phyloP scores from a whole-genome alignment of 92 coral and sea anemone genomes.

The Umimayanthus chanpuru region DNA sequence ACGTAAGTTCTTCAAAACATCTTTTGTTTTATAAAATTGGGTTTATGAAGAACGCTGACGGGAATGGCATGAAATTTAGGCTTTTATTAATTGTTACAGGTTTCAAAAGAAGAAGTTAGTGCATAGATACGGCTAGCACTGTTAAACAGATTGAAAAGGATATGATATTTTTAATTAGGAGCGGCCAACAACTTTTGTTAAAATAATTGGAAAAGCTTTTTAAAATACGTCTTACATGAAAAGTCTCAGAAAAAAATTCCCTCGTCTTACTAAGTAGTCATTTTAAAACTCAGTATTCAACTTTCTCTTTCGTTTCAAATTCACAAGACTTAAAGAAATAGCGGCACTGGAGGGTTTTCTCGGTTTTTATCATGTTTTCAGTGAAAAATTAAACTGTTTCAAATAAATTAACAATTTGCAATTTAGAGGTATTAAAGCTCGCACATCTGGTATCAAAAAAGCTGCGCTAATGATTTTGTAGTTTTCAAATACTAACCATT shows the following conservation, averaged over 20 bases:
- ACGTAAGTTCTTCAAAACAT: slow-evolving; percentile 6
- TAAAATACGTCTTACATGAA: too few species aligned
- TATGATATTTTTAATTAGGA: too few species aligned
- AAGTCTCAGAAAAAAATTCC: too few species aligned
- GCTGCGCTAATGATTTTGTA: background rate
- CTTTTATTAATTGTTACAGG: background rate
- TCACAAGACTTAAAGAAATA: background rate
- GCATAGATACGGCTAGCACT: background rate
- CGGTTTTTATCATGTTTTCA: background rate
- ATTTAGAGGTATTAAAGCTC: background rate
- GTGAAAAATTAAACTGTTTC: background rate
- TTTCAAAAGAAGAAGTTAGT: too few species aligned
- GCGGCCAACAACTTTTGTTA: background rate
- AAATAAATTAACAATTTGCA: too few species aligned
- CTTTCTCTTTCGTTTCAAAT: too few species aligned
- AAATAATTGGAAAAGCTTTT: too few species aligned
- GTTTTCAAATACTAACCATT: background rate
- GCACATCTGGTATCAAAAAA: background rate
- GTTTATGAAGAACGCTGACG: background rate
- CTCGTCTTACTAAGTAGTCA: too few species aligned
- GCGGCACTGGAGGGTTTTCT: background rate
- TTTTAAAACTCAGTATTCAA: too few species aligned
- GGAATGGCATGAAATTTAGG: background rate
- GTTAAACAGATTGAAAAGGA: background rate
- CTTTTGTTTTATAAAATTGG: background rate